Base-by-base conservation (phyloP, 2,888 invertebrate genomes). In the Athalia rosae region DNA sequence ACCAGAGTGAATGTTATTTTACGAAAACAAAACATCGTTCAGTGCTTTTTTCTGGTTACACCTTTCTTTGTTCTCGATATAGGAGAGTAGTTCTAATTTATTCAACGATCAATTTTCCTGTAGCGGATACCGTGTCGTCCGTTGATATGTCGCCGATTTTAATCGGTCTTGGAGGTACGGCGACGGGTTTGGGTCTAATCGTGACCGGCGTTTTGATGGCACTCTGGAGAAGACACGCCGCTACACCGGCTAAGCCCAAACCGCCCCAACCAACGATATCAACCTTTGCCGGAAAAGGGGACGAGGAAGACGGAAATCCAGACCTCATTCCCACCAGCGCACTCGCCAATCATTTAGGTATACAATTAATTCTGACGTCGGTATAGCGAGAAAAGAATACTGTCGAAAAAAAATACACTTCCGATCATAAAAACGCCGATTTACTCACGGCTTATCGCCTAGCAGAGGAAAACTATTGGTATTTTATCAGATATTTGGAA, bases 191-290 rank as follows among this genome's bases (percentile, higher is more conserved):
- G 77, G 89, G 89, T 71, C 84, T 89, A 82, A 88, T 89, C 85
- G 89, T 89, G 84, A 88, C 88, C 80, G 89, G 89, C 47, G 89
- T 89, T 59, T 83, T 89, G 78, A 89, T 89, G 89, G 89, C 89
- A 9, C 86, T 89, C 47, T 89, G 89, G 89, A 86, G 88, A 81
- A 85, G 87, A 83, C 88, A 89, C 81, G 88, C 89, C 48, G 85
- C 86, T 11, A 85, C 85, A 48, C 87, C 87, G 6, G 81, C 85
- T 4, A 87, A 86, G 76, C 84, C 85, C 59, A 88, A 83, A 78
- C 87, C 82, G 77, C 87, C 85, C 79, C 86, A 87, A 78, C 86
- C 86, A 41, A 86, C 81, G 78, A 86, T 88, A 80, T 84, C 87
- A 76, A 85, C 87, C 78, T 86, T 87, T 79, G 81, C 86, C 73